Evolutionary conservation across 1,140 invertebrate genomes (phyloP), one percentile per base, ranked within the genome.

Genomic region (Saccostrea glomerata): DNA sequence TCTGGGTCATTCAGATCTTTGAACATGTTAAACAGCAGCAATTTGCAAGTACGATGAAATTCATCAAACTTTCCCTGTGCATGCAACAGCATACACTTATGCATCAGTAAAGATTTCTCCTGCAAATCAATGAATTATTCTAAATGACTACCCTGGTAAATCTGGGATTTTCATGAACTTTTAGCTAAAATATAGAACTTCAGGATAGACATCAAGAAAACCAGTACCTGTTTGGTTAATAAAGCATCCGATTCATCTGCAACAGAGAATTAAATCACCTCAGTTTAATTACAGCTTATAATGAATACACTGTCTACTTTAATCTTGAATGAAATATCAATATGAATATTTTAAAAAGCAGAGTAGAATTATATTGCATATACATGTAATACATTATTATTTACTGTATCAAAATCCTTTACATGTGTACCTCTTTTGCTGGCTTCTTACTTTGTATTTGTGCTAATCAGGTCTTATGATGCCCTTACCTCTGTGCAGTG

Each of bases 21-120:
- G 73, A 97, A 97, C 93, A 98, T 97, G 84, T 97, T 96, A 9
- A 96, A 97, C 2, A 99, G 94, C 6, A 99, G 95, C 12, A 97
- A 94, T 94, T 97, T 96, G 12, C 96, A 97, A 20, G 97, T 96
- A 88, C 96, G 95, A 82, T 98, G 96, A 93, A 97, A 98, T 92
- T 98, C 97, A 13, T 97, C 95, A 82, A 96, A 95, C 90, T 96
- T 96, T 36, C 94, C 92, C 87, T 95, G 94, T 13, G 96, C 96
- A 30, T 97, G 96, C 11, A 99, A 95, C 55, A 98, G 95, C 82
- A 97, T 95, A 93, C 97, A 98, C 89, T 97, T 96, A 92, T 97
- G 96, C 92, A 97, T 97, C 17, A 99, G 93, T 11, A 98, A 95
- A 11, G 96, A 96, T 4, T 97, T 96, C 95, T 98, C 97, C 95